Base-by-base conservation (phyloP, 92 coral and sea anemone genomes). In the Epizoanthus fatuus region DNA sequence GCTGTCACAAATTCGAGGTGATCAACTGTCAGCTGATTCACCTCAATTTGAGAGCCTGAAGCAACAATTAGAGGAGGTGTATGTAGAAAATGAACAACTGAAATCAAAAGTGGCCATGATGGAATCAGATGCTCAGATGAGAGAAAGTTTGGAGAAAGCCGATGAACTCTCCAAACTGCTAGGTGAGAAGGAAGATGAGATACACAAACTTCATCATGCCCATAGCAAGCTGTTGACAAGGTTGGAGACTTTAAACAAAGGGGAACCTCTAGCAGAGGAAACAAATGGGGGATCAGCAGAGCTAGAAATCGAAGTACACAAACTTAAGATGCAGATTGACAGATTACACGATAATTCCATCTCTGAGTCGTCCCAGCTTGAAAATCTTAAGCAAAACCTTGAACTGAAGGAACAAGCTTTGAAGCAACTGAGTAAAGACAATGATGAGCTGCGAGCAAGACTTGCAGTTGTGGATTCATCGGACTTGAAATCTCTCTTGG, bases 181-280 rank as follows among this genome's bases (percentile, higher is more conserved):
- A 29, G 91, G 92, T 55, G 94, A 90, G 70, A 94, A 94, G 68
- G 95, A 94, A 74, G 88, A 84, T 25, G 98, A 94, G 88, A 94
- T 94, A 39, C 94, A 86, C 5, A 86, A 79, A 58, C 65, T 94
- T 72, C 92, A 93, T 66, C 91, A 90, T 37, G 78, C 92, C 3
- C 93, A 94, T 59, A 85, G 88, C 5, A 91, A 94, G 69, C 91
- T 94, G 4, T 92, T 92, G 70, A 92, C 86, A 47, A 81, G 93
- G 69, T 74, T 94, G 37, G 96, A 93, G 54, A 94, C 86, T 68
- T 86, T 94, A 14, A 94, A 90, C 14, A 92, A 94, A 78, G 92
- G 93, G 17, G 96, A 88, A 45, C 87, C 83, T 45, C 92, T 87
- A 66, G 89, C 93, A 3, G 98, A 92, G 52, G 98, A 94, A 38